phyloP scores from a whole-genome alignment of 2,888 invertebrate genomes.

The Uropetala carovei region DNA sequence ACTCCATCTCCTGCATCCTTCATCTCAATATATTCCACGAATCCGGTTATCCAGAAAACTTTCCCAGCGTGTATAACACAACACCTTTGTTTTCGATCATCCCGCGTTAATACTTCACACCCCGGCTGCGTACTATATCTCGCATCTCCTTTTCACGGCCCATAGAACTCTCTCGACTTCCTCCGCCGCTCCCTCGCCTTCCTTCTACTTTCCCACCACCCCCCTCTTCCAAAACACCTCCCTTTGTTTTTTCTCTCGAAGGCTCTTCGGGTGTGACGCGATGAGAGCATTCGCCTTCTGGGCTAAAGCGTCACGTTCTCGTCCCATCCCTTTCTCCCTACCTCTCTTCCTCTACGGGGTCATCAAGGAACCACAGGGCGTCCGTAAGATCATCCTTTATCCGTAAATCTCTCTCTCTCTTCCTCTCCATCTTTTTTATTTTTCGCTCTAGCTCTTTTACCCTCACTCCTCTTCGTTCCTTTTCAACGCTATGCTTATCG shows the following conservation, averaged over 20 bases:
- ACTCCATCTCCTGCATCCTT: no score
- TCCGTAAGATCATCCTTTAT: not conserved
- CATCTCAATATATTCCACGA: no score
- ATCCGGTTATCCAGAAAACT: no score
- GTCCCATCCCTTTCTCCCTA: not conserved
- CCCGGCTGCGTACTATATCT: not conserved
- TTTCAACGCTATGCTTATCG: not conserved
- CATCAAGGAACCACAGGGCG: conserved; percentile 14
- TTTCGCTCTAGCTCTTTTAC: not conserved
- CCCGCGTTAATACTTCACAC: not conserved
- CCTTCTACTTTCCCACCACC: not conserved
- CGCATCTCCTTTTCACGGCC: not conserved
- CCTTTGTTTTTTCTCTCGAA: conserved; percentile 30
- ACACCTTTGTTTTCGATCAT: not conserved
- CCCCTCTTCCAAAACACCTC: not conserved
- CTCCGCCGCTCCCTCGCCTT: not conserved
- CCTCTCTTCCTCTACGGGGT: not conserved
- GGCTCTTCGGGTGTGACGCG: conserved; percentile 6
- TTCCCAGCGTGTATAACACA: no score
- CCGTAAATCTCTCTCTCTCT: not conserved
- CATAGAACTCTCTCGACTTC: not conserved
- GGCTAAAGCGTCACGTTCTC: conserved; percentile 44
- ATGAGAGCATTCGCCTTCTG: conserved; percentile 49
- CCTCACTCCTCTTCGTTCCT: not conserved
- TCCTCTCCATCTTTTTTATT: not conserved